Base-by-base conservation (phyloP, 2,797 vertebrate genomes). In the Chrysolophus pictus region DNA sequence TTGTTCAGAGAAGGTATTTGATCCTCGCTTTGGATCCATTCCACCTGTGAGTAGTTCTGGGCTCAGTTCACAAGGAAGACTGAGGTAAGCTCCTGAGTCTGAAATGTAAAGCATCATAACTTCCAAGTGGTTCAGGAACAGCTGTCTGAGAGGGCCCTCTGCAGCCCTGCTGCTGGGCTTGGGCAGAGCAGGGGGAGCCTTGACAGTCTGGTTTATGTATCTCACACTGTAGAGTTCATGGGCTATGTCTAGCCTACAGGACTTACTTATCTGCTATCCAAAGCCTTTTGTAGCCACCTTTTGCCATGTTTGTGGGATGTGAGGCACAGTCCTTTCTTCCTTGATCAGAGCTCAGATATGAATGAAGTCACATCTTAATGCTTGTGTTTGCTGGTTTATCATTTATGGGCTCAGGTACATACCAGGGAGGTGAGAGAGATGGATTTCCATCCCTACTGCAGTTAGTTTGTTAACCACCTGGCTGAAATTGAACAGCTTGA, bases 191-290 rank as follows among this genome's bases (percentile, higher is more conserved):
- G 5, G 1, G 47, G 39, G 5, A 3, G 2, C 16, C 17, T 35
- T 42, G 70, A 46, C 46, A 10, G 3, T 1, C 11, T 21, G 70
- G 26, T 64, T 67, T 47, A 2, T 37, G 5, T 56, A 14, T 41
- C 47, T 58, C 44, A 13, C 4, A 0, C 2, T 37, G 63, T 1
- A 39, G 67, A 7, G 35, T n/a, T 53, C 53, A 1, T 1, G 13
- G 28, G 15, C 44, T 79, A 62, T 62, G 44, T 37, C 18, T 14
- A 23, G 35, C 19, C 49, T 53, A 19, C 3, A 5, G 49, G 29
- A 23, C 49, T 10, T 11, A n/a, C 10, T 10, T 31, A 14, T 35
- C 68, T 53, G 37, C 37, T 35, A 3, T 71, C 49, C 49, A n/a
- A n/a, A 71, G 22, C 14, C 37, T 58, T 53, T 73, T 58, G 13